Evolutionary conservation across 1,140 invertebrate species (phyloP).

Genomic region (Gryon sp.): DNA sequence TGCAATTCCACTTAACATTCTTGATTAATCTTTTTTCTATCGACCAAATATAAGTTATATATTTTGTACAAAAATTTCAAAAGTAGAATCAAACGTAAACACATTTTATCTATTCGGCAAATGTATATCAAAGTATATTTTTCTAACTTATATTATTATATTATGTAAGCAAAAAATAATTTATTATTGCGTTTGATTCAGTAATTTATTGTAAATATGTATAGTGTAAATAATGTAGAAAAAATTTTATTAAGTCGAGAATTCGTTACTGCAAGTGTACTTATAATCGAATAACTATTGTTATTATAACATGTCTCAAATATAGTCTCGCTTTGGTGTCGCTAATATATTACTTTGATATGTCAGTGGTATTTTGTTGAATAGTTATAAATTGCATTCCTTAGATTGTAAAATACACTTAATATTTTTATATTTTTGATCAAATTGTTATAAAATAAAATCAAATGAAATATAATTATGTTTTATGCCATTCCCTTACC

Average conservation of each 20-base stretch:
- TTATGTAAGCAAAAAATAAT: too few species aligned
- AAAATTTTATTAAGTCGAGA: too few species aligned
- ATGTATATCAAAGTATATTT: too few species aligned
- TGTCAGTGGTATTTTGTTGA: constrained; percentile 22
- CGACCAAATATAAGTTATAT: constrained; percentile 9
- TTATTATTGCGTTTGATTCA: too few species aligned
- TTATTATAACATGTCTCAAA: not conserved
- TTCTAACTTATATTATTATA: too few species aligned
- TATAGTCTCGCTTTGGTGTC: constrained; percentile 5
- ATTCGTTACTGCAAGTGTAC: not conserved
- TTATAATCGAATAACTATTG: constrained; percentile 2
- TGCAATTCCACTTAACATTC: constrained; percentile 34
- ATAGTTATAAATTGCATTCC: constrained; percentile 40
- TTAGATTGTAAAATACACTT: constrained; percentile 7
- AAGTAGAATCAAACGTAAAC: too few species aligned
- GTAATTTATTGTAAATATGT: not conserved
- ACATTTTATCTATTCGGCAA: too few species aligned
- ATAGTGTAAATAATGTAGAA: not conserved
- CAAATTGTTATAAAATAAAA: constrained; percentile 44
- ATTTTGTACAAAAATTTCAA: constrained; percentile 10
- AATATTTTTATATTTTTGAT: constrained; percentile 44
- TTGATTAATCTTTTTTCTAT: constrained; percentile 26
- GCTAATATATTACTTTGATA: constrained; percentile 5
- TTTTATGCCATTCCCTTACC: too few species aligned
- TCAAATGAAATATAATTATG: not conserved